Evolutionary conservation across 2,888 invertebrate species (phyloP).

Genomic region (Drosophila mulleri): DNA sequence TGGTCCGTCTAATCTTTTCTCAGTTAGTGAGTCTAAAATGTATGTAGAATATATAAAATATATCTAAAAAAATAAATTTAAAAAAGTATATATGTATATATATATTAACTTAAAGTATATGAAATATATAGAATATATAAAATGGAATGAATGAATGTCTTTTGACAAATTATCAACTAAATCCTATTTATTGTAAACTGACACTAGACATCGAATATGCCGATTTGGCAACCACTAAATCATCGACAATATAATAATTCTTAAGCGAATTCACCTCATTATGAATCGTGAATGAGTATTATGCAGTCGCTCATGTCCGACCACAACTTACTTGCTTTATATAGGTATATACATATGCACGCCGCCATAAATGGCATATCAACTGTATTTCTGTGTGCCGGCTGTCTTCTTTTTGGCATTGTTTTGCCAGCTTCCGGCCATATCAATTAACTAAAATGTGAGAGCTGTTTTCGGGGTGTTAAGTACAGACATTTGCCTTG

Average conservation of each 20-base stretch:
- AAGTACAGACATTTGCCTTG: slow-evolving; percentile 45
- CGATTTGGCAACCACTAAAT: no score
- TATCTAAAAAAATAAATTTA: no score
- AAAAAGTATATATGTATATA: no score
- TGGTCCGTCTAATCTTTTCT: no score
- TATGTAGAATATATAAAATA: no score
- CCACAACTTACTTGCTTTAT: not conserved
- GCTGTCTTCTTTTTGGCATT: slow-evolving; percentile 34
- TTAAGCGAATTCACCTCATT: not conserved
- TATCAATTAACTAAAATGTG: slow-evolving; percentile 70
- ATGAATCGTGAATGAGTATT: not conserved
- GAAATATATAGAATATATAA: not conserved
- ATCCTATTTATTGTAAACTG: not conserved
- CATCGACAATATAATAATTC: not conserved
- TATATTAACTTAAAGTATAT: no score
- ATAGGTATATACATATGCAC: slow-evolving; percentile 10
- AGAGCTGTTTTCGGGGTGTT: slow-evolving; percentile 21
- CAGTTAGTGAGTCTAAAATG: no score
- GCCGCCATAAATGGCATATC: slow-evolving; percentile 23
- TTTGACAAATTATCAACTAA: not conserved
- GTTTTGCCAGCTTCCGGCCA: slow-evolving; percentile 39
- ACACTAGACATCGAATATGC: not conserved
- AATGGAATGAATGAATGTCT: no score
- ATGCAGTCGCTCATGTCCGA: not conserved
- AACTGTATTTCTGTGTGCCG: slow-evolving; percentile 22